Evolutionary conservation across 2,113 vertebrate species (phyloP), one percentile per base, ranked within the genome.

Genomic region (Furnarius figulus): DNA sequence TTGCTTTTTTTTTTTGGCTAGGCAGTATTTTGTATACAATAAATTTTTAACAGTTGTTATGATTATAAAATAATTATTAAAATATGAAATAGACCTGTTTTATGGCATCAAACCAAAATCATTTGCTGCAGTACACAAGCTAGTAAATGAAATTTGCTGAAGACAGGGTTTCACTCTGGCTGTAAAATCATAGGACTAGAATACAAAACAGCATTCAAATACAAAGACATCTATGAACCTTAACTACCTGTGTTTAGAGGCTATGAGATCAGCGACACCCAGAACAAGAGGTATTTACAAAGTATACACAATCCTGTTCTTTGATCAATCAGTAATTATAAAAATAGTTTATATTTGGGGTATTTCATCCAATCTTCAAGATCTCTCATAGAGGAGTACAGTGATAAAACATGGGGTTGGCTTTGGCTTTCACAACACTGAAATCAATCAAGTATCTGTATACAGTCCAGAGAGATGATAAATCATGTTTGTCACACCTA

Each of bases 401-500:
- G 30, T 58, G 49, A 79, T 65, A 85, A 96, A 94, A 82, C 46
- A n/a, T 8, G 14, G 74, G 89, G 18, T 9, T 89, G 37, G 18
- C 61, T 95, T 68, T 89, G 49, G 39, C n/a, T 93, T 87, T 82
- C 10, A 17, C 78, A 85, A 53, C 39, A 66, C 33, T 53, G 74
- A 82, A 87, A 82, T 83, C 85, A 76, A 87, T 94, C 94, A 73
- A 62, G 63, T 35, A 74, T 55, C 79, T 92, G 50, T 62, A 62
- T 9, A 27, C 53, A 79, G 77, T 70, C 16, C 59, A 87, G 76
- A 80, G 23, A 80, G 73, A 93, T 11, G 5, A 89, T 55, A 89
- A 86, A 94, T 87, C 1, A 1, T 53, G 21, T 92, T 87, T 92
- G 77, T 97, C 93, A 85, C 89, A 78, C 81, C 87, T 94, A 61